Base-by-base conservation (phyloP, 2,888 invertebrate genomes). In the Pilophorus perplexus region DNA sequence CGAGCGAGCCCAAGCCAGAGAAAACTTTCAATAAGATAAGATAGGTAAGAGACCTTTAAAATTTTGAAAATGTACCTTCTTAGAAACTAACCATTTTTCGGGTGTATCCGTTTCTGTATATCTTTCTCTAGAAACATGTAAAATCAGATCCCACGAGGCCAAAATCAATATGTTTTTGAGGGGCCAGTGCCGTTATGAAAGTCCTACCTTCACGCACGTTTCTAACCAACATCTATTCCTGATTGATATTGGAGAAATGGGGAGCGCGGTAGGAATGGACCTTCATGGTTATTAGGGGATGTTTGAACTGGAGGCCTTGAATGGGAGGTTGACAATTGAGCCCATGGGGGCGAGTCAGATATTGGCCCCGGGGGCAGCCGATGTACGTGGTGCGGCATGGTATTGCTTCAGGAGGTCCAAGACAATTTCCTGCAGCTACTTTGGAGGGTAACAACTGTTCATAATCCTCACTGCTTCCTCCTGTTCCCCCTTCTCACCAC, bases 361-460 rank as follows among this genome's bases (percentile, higher is more conserved):
- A 55, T 55, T 55, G 55, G 55, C 38, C 55, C 38, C 55, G 22
- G 16, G 55, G 55, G 37, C 20, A 52, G 52, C 14, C 28, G 14
- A 52, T 23, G 55, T 55, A 55, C 55, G 55, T 55, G 55, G 55
- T 55, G 55, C 37, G 38, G 55, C 37, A 33, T 20, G 38, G 22
- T 55, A 55, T 55, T 55, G 55, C 55, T 55, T 55, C 38, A 38
- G 60, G 60, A 46, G 33, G 46, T 62, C 28, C 46, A 54, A 54
- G 54, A 65, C 64, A 65, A 65, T 65, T 65, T 65, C 64, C 64
- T 65, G 54, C 52, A 42, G 62, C 62, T 33, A 33, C 62, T 46
- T n/a, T 54, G 40, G 54, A 42, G 64, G 38, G 66, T 66, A 66
- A 66, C 66, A 66, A 66, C 52, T 66, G 66, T 66, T 66, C 55